These are phyloP conservation scores for Spialia ferax DNA, from an alignment of 2,888 invertebrate species.

Conservation along the genomic window DNA sequence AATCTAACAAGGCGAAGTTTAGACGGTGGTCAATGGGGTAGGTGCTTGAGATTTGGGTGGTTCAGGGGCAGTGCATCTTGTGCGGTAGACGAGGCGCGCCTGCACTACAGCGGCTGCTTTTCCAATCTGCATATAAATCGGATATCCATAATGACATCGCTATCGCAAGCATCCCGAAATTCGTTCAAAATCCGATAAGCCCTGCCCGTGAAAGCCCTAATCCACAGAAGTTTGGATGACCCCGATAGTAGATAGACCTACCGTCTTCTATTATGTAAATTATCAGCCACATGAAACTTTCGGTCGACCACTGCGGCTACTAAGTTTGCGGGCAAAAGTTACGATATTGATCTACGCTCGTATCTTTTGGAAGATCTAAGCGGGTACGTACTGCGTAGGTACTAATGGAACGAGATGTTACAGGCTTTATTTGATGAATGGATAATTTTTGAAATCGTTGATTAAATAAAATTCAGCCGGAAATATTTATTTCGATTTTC, in stretches of 20 bases:
- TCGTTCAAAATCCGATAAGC: slow-evolving; percentile 84
- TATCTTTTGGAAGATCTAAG: slow-evolving; percentile 69
- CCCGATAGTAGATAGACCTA: slow-evolving; percentile 83
- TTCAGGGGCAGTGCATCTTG: slow-evolving; percentile 46
- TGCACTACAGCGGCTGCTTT: slow-evolving; percentile 63
- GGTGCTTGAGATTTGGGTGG: slow-evolving; percentile 37
- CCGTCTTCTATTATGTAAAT: slow-evolving; percentile 85
- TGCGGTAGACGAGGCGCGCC: slow-evolving; percentile 58
- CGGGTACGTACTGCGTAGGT: slow-evolving; percentile 58
- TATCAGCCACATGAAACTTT: slow-evolving; percentile 82
- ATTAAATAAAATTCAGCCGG: not conserved
- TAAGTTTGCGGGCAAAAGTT: slow-evolving; percentile 78
- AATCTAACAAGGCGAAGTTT: slow-evolving; percentile 31
- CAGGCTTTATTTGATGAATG: slow-evolving; percentile 18
- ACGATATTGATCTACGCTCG: slow-evolving; percentile 73
- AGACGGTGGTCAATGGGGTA: slow-evolving; percentile 20
- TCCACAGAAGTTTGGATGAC: slow-evolving; percentile 83
- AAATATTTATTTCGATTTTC: not conserved
- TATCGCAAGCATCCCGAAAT: slow-evolving; percentile 82
- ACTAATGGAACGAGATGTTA: slow-evolving; percentile 41
- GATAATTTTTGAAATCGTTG: slow-evolving; percentile 6
- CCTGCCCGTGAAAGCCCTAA: slow-evolving; percentile 81
- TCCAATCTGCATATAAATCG: slow-evolving; percentile 86
- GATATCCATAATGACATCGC: slow-evolving; percentile 84
- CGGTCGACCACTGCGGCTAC: slow-evolving; percentile 72